Evolutionary conservation across 2,113 vertebrate genomes (phyloP).

Genomic region (Spermophilus dauricus): DNA sequence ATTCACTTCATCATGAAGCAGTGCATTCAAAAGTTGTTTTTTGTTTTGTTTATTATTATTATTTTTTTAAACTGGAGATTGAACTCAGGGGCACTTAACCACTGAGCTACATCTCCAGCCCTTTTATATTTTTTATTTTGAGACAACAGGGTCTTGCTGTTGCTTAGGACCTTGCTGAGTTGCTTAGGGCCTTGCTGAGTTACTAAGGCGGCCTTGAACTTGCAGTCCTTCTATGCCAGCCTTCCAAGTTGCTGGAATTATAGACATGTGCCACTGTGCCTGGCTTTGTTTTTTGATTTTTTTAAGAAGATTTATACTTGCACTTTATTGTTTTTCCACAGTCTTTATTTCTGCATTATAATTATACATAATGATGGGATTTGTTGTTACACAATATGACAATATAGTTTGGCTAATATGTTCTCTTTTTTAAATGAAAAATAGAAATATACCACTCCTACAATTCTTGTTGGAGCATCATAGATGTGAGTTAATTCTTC

Average conservation of each 20-base stretch:
- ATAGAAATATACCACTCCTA: neutral
- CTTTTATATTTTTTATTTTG: neutral
- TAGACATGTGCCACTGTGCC: neutral
- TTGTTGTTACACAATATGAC: too few species aligned
- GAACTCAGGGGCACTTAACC: neutral
- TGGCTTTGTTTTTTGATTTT: too few species aligned
- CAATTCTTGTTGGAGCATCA: neutral
- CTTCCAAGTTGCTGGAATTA: neutral
- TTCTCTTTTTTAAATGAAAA: constrained; percentile 16
- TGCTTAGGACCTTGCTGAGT: too few species aligned
- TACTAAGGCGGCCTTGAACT: neutral
- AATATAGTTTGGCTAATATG: too few species aligned
- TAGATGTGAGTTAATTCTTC: constrained; percentile 28
- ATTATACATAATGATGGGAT: too few species aligned
- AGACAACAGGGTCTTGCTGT: neutral
- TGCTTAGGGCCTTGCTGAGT: neutral
- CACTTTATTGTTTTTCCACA: too few species aligned
- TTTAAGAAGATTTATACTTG: too few species aligned
- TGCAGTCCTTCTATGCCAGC: neutral
- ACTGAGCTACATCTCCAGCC: neutral
- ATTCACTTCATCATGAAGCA: neutral
- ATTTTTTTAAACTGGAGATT: neutral
- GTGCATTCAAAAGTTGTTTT: neutral
- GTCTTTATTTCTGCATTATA: too few species aligned
- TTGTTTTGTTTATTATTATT: neutral